A percentile compares a stretch with the other conserved stretches of the same genome.
Conservation (phyloP, 2,888 invertebrate genomes). For the Agriopis leucophaearia region DNA sequence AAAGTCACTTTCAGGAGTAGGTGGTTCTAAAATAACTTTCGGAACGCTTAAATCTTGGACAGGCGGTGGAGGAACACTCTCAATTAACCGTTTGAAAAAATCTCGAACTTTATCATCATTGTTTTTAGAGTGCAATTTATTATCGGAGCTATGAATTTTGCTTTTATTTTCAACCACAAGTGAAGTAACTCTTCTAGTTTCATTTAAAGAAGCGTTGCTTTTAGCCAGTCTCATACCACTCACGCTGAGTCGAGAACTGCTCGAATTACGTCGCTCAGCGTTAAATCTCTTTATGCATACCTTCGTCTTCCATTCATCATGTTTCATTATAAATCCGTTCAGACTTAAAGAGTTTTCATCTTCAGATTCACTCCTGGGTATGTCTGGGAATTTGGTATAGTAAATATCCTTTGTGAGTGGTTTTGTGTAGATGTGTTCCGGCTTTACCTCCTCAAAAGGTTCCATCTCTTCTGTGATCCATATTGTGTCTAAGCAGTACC, state of each 20-base stretch:
- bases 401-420: slow-evolving; percentile 76
- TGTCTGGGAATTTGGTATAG: slow-evolving; percentile 76
- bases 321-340: slow-evolving; percentile 71
- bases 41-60: slow-evolving; percentile 53
- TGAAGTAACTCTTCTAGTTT: slow-evolving; percentile 57
- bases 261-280: slow-evolving; percentile 61
- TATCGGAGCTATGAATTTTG: slow-evolving; percentile 29
- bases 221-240: slow-evolving; percentile 51
- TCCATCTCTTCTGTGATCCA: slow-evolving; percentile 79
- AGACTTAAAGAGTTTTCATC: slow-evolving; percentile 75
- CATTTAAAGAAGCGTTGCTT: slow-evolving; percentile 55
- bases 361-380: slow-evolving; percentile 80
- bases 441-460: slow-evolving; percentile 77
- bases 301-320: slow-evolving; percentile 74
- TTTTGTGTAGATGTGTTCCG: slow-evolving; percentile 69
- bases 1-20: slow-evolving; percentile 53
- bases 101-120: slow-evolving; percentile 65
- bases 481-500: slow-evolving; percentile 73
- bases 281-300: slow-evolving; percentile 65
- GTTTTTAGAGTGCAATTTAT: slow-evolving; percentile 32
- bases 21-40: slow-evolving; percentile 42
- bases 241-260: slow-evolving; percentile 51
- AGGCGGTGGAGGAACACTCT: slow-evolving; percentile 76
- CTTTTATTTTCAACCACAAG: slow-evolving; percentile 47
- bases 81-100: slow-evolving; percentile 68